These are phyloP conservation scores for Hydropotes inermis DNA, from an alignment of 2,113 vertebrate species.

Conservation along the genomic window DNA sequence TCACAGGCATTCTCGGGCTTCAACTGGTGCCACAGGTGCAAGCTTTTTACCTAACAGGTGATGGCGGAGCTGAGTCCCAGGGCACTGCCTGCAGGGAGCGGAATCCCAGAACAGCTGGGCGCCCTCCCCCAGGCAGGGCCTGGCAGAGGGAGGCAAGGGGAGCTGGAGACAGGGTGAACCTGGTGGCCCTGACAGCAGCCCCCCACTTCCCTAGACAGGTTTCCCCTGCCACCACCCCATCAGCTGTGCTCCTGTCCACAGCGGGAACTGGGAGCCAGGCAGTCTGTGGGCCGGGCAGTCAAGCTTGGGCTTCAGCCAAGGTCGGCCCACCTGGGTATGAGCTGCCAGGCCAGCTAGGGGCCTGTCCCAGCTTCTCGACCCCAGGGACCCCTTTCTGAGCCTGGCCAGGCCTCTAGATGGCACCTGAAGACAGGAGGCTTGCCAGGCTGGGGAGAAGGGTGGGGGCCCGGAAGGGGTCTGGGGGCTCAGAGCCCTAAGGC, in stretches of 20 bases:
- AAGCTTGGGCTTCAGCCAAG: not conserved
- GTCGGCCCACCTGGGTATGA: accelerated
- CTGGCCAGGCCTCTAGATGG: not conserved
- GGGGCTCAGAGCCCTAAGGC: not conserved
- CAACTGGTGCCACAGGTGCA: not conserved
- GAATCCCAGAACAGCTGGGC: not conserved
- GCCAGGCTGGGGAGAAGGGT: too few relatives aligned
- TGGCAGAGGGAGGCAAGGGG: accelerated
- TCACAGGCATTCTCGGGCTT: not conserved
- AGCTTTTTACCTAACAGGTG: not conserved
- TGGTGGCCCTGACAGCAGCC: not conserved
- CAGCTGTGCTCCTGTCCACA: accelerated
- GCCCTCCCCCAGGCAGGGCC: not conserved
- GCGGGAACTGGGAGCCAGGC: not conserved
- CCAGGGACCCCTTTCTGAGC: not conserved
- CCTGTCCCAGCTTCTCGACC: not conserved
- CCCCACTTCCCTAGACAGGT: accelerated
- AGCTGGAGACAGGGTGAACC: not conserved
- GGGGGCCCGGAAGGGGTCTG: not conserved
- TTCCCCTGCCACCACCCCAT: accelerated
- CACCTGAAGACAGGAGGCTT: not conserved
- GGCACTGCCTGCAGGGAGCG: accelerated
- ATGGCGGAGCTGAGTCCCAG: not conserved
- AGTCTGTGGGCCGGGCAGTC: too few relatives aligned
- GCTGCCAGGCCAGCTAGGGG: not conserved